Conservation (phyloP, 1,140 invertebrate species). For the Heterodera schachtii region DNA sequence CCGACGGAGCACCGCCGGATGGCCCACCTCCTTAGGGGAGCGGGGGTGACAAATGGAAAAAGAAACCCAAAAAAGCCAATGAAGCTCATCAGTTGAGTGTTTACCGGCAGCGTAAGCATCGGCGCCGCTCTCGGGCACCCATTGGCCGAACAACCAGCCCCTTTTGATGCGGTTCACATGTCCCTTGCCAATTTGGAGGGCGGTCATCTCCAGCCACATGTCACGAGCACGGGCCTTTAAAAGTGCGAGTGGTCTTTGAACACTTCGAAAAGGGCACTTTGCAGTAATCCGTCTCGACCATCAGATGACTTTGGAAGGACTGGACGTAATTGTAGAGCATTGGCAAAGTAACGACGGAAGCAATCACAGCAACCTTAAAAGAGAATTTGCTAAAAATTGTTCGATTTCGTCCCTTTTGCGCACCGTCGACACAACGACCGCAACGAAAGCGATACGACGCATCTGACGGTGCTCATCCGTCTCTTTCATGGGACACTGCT, state of each 20-base stretch:
- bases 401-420: not conserved
- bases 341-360: constrained; percentile 64
- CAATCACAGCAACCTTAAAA: constrained; percentile 56
- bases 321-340: constrained; percentile 66
- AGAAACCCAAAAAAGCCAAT: not conserved
- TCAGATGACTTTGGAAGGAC: constrained; percentile 64
- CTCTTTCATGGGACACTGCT: constrained; percentile 30
- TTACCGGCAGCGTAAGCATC: constrained; percentile 39
- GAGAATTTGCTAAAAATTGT: not conserved
- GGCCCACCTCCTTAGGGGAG: not conserved
- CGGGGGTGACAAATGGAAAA: not conserved
- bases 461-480: constrained; percentile 53
- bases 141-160: constrained; percentile 65
- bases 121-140: constrained; percentile 62
- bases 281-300: constrained; percentile 66
- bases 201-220: constrained; percentile 66
- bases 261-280: constrained; percentile 45
- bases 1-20: constrained; percentile 37
- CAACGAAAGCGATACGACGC: constrained; percentile 65
- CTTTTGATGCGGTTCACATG: constrained; percentile 61
- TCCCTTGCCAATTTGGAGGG: constrained; percentile 65
- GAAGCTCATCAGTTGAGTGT: constrained; percentile 9
- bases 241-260: not conserved
- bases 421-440: constrained; percentile 64
- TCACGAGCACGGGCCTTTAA: constrained; percentile 61